Conservation (phyloP, 2,113 vertebrate genomes). For the Erpornis zantholeuca region DNA sequence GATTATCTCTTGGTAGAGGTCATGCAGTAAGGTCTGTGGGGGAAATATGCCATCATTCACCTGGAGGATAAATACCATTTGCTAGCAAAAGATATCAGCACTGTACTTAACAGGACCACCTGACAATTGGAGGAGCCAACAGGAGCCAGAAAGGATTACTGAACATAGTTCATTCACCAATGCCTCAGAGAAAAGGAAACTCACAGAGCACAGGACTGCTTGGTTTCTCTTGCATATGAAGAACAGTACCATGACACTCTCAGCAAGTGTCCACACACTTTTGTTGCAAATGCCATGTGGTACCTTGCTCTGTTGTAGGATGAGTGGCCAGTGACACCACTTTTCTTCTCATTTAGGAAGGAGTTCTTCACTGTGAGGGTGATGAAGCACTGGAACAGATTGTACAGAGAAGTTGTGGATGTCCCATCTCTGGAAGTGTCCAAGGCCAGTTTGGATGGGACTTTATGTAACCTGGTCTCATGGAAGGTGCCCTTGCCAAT, state of each 20-base stretch:
- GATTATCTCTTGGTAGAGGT: neutral
- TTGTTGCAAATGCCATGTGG: neutral
- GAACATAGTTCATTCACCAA: fast-evolving
- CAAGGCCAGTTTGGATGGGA: neutral
- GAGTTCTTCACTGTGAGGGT: neutral
- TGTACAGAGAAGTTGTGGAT: neutral
- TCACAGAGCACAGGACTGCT: neutral
- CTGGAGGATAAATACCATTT: neutral
- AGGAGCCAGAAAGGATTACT: neutral
- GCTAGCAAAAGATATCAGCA: neutral
- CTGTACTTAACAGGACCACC: neutral
- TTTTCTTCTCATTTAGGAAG: neutral
- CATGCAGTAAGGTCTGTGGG: neutral
- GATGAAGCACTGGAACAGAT: neutral
- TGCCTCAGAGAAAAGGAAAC: neutral
- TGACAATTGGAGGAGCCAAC: too few species aligned
- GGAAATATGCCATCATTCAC: neutral
- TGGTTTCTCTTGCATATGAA: neutral
- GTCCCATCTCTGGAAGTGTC: neutral
- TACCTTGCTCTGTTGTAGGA: neutral
- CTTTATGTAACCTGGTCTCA: neutral
- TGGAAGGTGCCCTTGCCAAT: neutral
- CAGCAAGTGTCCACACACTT: neutral
- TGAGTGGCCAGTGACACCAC: neutral
- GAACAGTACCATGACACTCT: fast-evolving